These are phyloP conservation scores for Podiceps cristatus DNA, from an alignment of 2,113 vertebrate genomes.

Conservation along the genomic window DNA sequence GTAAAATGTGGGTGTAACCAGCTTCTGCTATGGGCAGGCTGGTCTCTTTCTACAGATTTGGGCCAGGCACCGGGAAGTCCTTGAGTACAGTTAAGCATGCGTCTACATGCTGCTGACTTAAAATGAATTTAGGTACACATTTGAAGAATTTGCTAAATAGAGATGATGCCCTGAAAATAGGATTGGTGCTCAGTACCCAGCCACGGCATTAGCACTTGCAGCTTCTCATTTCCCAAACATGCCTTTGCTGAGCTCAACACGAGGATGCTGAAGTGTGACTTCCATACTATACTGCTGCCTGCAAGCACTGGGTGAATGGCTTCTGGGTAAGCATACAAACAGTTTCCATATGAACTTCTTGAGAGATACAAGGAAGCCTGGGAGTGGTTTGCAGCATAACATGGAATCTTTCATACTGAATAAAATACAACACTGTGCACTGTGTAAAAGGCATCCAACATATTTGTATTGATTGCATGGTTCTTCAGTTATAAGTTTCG, in stretches of 20 bases:
- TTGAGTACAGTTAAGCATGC: background rate
- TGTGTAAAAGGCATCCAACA: background rate
- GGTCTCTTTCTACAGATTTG: background rate
- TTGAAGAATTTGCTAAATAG: background rate
- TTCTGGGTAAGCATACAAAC: background rate
- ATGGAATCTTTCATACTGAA: background rate
- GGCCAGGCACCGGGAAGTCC: background rate
- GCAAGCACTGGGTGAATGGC: background rate
- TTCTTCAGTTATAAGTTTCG: background rate
- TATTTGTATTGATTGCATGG: background rate
- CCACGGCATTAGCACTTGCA: rapidly evolving
- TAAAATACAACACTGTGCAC: background rate
- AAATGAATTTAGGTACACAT: background rate
- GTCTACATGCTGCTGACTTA: background rate
- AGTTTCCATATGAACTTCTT: background rate
- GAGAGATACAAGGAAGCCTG: background rate
- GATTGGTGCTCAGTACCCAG: background rate
- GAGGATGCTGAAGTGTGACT: background rate
- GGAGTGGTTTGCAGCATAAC: background rate
- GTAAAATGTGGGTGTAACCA: rapidly evolving
- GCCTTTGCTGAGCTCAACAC: background rate
- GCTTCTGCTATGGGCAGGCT: background rate
- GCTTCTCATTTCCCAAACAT: background rate
- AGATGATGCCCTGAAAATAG: background rate
- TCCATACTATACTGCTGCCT: no score